Evolutionary conservation across 2,888 invertebrate genomes (phyloP).

Genomic region (Noctua janthe): DNA sequence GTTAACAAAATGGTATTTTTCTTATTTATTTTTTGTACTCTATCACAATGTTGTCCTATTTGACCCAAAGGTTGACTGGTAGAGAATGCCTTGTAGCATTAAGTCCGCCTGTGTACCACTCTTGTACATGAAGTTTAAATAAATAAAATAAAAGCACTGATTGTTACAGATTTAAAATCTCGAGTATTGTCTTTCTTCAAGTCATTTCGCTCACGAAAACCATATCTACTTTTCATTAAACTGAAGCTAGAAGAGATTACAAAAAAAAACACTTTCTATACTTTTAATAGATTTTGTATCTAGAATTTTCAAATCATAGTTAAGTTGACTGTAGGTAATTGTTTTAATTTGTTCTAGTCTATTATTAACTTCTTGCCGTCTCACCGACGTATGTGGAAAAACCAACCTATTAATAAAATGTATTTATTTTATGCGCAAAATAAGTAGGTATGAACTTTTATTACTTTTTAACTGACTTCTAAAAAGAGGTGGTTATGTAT

Average conservation of each 20-base stretch:
- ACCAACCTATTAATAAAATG: constrained; percentile 3
- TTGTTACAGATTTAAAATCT: no score
- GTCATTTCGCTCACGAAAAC: not conserved
- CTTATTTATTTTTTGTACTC: no score
- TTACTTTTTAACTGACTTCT: not conserved
- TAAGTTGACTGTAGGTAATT: constrained; percentile 8
- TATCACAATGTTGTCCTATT: no score
- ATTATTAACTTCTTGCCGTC: constrained; percentile 20
- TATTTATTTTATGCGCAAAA: constrained; percentile 10
- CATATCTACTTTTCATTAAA: not conserved
- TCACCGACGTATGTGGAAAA: constrained; percentile 34
- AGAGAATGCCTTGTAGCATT: no score
- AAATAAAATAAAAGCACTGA: no score
- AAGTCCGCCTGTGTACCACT: no score
- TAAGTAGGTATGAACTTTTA: not conserved
- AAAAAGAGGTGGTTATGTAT: no score
- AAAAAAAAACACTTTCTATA: not conserved
- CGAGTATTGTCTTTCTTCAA: no score
- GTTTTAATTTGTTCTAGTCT: constrained; percentile 25
- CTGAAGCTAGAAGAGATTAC: not conserved
- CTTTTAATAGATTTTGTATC: not conserved
- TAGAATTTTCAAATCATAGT: constrained; percentile 2
- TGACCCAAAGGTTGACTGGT: no score
- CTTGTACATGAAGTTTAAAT: no score
- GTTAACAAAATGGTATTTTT: no score